Conservation (phyloP, 2,888 invertebrate species). For the Liposcelis brunnea region DNA sequence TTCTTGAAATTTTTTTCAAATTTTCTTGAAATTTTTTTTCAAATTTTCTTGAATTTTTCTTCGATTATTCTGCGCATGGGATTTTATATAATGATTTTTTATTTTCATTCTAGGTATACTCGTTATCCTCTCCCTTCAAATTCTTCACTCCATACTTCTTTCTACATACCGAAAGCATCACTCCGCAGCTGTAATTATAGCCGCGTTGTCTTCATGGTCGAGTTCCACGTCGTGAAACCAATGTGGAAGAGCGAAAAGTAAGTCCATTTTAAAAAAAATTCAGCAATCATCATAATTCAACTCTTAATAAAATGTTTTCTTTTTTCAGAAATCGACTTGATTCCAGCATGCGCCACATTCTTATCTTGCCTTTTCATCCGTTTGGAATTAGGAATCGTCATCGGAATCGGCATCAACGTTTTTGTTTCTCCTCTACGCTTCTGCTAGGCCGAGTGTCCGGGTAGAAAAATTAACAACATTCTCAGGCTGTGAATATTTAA, state of each 20-base stretch:
- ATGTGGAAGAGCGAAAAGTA: slow-evolving; percentile 48
- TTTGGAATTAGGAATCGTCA: slow-evolving; percentile 47
- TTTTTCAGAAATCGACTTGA: slow-evolving; percentile 43
- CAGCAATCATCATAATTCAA: not conserved
- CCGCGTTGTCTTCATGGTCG: slow-evolving; percentile 51
- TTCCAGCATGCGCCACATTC: slow-evolving; percentile 47
- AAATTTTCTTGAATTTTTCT: no score
- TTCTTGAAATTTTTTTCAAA: no score
- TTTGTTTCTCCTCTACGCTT: slow-evolving; percentile 41
- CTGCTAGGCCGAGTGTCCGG: slow-evolving; percentile 41
- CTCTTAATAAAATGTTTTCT: not conserved
- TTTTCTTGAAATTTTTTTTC: no score
- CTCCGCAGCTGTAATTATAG: slow-evolving; percentile 53
- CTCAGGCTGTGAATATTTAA: slow-evolving; percentile 35
- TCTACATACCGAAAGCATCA: slow-evolving; percentile 43
- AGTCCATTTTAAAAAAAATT: no score
- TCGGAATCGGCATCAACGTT: slow-evolving; percentile 43
- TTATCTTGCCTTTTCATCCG: slow-evolving; percentile 43
- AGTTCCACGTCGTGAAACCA: slow-evolving; percentile 40
- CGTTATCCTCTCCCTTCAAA: slow-evolving; percentile 31
- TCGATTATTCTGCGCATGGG: no score
- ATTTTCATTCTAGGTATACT: slow-evolving; percentile 25
- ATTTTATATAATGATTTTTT: not conserved
- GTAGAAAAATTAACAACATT: slow-evolving; percentile 36
- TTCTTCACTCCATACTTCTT: slow-evolving; percentile 48